These are phyloP conservation scores for Nebria salina DNA, from an alignment of 2,888 invertebrate species.

Conservation along the genomic window DNA sequence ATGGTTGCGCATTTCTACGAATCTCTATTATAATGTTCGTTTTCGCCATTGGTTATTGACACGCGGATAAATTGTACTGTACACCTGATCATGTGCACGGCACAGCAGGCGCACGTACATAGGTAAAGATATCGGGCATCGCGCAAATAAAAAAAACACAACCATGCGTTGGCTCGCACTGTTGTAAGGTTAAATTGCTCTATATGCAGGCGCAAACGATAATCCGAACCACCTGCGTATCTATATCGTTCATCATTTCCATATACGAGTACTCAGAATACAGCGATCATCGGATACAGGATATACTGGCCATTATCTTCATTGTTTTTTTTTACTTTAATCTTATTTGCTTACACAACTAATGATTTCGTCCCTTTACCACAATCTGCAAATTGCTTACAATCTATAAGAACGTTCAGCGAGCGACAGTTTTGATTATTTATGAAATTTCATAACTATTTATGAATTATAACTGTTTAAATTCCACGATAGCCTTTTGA, in stretches of 20 bases:
- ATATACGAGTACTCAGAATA: no score
- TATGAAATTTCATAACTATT: no score
- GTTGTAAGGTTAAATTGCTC: background rate
- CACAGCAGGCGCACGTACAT: slow-evolving; percentile 7
- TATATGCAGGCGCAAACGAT: background rate
- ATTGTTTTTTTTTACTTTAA: no score
- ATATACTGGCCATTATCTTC: no score
- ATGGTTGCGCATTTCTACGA: background rate
- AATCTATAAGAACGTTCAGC: no score
- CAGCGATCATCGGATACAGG: no score
- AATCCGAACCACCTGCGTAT: background rate
- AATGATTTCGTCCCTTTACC: no score
- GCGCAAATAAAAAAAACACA: background rate
- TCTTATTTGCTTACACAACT: no score
- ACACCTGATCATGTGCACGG: slow-evolving; percentile 25
- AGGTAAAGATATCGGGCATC: background rate
- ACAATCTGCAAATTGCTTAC: no score
- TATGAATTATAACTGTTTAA: no score
- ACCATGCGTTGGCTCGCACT: background rate
- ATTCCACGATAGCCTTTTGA: background rate
- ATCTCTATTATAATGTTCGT: background rate
- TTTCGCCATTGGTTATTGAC: slow-evolving; percentile 28
- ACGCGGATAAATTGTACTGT: slow-evolving; percentile 33
- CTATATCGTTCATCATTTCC: background rate
- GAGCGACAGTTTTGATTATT: no score